These are phyloP conservation scores for Ditylenchus weischeri DNA, from an alignment of 2,888 invertebrate species.

Conservation along the genomic window DNA sequence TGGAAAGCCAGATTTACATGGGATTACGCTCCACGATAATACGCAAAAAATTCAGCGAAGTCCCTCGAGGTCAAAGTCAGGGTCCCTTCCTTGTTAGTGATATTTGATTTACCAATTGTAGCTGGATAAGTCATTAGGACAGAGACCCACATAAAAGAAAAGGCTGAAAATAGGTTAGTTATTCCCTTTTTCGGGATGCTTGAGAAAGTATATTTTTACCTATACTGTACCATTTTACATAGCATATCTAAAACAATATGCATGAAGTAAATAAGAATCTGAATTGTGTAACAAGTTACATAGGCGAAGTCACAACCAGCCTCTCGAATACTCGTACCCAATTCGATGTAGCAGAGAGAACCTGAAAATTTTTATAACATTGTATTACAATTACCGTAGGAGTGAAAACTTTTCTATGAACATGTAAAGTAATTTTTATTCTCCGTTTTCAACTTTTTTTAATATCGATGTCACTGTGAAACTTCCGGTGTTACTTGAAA, in stretches of 20 bases:
- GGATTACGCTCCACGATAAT: too few relatives aligned
- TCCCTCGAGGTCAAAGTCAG: too few relatives aligned
- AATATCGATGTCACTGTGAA: too few relatives aligned
- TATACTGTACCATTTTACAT: constrained; percentile 39
- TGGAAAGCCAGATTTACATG: too few relatives aligned
- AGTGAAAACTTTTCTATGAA: constrained; percentile 3
- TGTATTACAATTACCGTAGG: neutral
- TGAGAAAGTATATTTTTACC: too few relatives aligned
- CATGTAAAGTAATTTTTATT: too few relatives aligned
- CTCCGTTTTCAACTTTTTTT: too few relatives aligned
- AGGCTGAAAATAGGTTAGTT: constrained; percentile 36
- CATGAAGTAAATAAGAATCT: constrained; percentile 4
- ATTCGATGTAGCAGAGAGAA: constrained; percentile 56
- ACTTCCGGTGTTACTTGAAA: too few relatives aligned
- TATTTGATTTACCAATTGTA: constrained; percentile 42
- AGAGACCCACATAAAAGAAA: constrained; percentile 57
- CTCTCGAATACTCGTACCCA: constrained; percentile 55
- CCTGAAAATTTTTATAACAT: constrained; percentile 34
- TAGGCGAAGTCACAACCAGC: constrained; percentile 58
- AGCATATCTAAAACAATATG: constrained; percentile 19
- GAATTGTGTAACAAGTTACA: constrained; percentile 32
- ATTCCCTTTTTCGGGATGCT: too few relatives aligned
- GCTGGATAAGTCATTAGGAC: constrained; percentile 58
- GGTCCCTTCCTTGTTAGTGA: too few relatives aligned
- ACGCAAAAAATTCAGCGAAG: too few relatives aligned